These are phyloP conservation scores for Formica selysi DNA, from an alignment of 1,140 invertebrate genomes.

Conservation along the genomic window DNA sequence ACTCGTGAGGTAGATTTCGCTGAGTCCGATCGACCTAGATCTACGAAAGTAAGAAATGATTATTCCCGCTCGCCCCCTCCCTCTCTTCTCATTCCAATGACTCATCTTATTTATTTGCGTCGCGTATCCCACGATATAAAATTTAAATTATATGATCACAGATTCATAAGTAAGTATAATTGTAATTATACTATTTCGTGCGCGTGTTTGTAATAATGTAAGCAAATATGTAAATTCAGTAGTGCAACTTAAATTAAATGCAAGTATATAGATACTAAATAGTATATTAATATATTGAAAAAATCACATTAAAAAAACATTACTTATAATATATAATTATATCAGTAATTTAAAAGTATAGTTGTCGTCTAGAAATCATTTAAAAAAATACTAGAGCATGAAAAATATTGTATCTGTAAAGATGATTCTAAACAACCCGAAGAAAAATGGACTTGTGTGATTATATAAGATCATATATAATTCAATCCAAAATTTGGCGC, in stretches of 20 bases:
- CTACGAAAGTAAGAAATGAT: slow-evolving; percentile 55
- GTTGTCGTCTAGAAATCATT: background rate
- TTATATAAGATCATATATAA: too few species aligned
- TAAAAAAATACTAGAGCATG: background rate
- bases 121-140: background rate
- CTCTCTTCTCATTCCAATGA: background rate
- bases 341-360: background rate
- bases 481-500: too few species aligned
- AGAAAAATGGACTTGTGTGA: too few species aligned
- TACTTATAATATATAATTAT: background rate
- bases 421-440: too few species aligned
- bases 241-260: slow-evolving; percentile 1
- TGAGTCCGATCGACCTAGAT: slow-evolving; percentile 66
- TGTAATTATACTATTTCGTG: background rate
- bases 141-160: background rate
- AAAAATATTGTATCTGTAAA: background rate
- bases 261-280: background rate
- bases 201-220: background rate
- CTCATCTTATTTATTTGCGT: background rate
- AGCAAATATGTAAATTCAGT: background rate
- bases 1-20: slow-evolving; percentile 68
- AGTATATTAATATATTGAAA: background rate
- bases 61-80: background rate
- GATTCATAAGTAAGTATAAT: background rate
- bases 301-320: background rate